Base-by-base conservation (phyloP, 2,888 invertebrate species). In the Protodeltote pygarga region DNA sequence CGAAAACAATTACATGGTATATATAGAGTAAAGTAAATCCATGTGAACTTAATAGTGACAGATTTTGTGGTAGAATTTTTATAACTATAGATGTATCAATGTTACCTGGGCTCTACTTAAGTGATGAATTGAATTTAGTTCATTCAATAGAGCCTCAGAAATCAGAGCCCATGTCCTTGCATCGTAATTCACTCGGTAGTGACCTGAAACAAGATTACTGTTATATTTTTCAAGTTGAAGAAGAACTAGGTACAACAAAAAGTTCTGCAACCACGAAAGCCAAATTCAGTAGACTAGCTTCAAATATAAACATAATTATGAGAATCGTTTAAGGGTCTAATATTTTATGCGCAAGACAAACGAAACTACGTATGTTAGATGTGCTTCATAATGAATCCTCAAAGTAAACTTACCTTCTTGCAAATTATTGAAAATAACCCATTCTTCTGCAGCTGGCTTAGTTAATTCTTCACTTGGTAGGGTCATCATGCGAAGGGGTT, bases 41-140 rank as follows among this genome's bases (percentile, higher is more conserved):
- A n/a, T n/a, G n/a, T n/a, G n/a, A n/a, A n/a, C n/a, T n/a, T n/a
- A n/a, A n/a, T n/a, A n/a, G n/a, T n/a, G 28, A 8, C 2, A 2
- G 5, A 19, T 5, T 5, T 19, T 4, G 1, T 19, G 6, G 19
- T 19, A 2, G 19, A 19, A 5, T 5, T 5, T 19, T 23, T 23
- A 23, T 23, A 23, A 8, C 3, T 9, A 6, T 11, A 25, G 8
- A 5, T 9, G 2, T 2, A 11, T 25, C 9, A n/a, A n/a, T 16
- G 72, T 74, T 45, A 96, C 91, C 81, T 97, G 96, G 3, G 96
- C 97, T 70, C 97, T 92, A 75, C 96, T 96, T 1, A 95, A 75
- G 20, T 93, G 89, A 60, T 95, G 93, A 41, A 97, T 95, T 0
- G 75, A 61, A n/a, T 81, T 68, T 21, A 76, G 80, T 4, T 82